Evolutionary conservation across 1,140 invertebrate species (phyloP), one percentile per base, ranked within the genome.

Genomic region (Adoxophyes honmai): DNA sequence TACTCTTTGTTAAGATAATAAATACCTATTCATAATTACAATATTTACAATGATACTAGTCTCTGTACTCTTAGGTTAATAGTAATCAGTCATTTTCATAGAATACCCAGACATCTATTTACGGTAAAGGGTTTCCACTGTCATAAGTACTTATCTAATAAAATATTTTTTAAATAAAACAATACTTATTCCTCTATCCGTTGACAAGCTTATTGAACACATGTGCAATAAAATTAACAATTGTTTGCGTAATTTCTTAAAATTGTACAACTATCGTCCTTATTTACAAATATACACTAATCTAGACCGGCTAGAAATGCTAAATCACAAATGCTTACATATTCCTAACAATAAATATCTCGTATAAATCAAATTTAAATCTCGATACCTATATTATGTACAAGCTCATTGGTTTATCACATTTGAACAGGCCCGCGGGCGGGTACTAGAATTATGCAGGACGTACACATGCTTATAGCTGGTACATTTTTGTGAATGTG

Each of bases 331-430:
- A 73, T 66, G n/a, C 35, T 58, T 62, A 62, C 51, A 60, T 67
- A 64, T 52, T 48, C 64, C 65, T 75, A 78, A 70, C 58, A 81
- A 81, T 81, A 81, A 77, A 78, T 81, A 78, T 81, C 66, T 77
- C 66, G 62, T 65, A 63, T 64, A 68, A 68, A 57, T 64, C 59
- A 66, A 72, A 48, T 48, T 62, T 57, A 48, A 63, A 55, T 63
- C 56, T 64, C 28, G 57, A 51, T 73, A 69, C 44, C 73, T 85
- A 78, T 81, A 75, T 62, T 88, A 88, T 88, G 70, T 88, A 88
- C 85, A 88, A 88, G 85, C 85, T 88, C 85, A 78, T 81, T 65
- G 69, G 66, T 77, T 80, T 88, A 88, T 88, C 85, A 88, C 85
- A 88, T 81, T 85, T 86, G 66, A 82, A 75, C 62, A 73, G 55